Base-by-base conservation (phyloP, 2,797 vertebrate species). In the Acanthurus lineatus region DNA sequence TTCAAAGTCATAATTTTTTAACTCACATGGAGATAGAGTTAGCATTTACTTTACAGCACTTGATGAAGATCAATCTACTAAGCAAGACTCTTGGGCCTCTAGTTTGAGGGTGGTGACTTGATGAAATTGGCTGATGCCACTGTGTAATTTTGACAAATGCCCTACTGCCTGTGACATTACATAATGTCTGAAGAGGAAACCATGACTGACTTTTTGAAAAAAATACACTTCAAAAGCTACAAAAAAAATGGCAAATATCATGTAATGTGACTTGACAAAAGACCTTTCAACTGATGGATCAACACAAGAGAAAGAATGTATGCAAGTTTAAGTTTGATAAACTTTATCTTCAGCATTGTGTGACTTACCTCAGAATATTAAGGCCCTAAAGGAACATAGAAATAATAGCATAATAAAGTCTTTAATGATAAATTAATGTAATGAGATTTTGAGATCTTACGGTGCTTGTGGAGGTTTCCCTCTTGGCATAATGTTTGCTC, bases 1-100 rank as follows among this genome's bases (percentile, higher is more conserved):
- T 85, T 90, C 67, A 45, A 51, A 83, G 79, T 90, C 71, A 81
- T 72, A 75, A n/a, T 0, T 90, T 91, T 91, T 88, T 77, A 70
- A 80, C 69, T 76, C 75, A 82, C 73, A 61, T 61, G 62, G 71
- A 42, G 11, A 85, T 87, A 88, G 65, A 89, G 17, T 81, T 66
- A 56, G 40, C 81, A 80, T 87, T 49, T 88, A 81, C 83, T 90
- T 89, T 77, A 59, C 38, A 74, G 63, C 83, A 84, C 65, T 69
- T 82, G 60, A 76, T 73, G 68, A 85, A 35, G 64, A 77, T 70
- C 48, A 77, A 45, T 83, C 63, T 56, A 82, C 68, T 1, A 48
- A 86, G 77, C 38, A 28, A 76, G 73, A 77, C 60, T 88, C 51
- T 6, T n/a, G 22, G 83, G 62, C 79, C 74, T 82, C 68, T 82